Evolutionary conservation across 2,888 invertebrate species (phyloP).

Genomic region (Microctonus brassicae): DNA sequence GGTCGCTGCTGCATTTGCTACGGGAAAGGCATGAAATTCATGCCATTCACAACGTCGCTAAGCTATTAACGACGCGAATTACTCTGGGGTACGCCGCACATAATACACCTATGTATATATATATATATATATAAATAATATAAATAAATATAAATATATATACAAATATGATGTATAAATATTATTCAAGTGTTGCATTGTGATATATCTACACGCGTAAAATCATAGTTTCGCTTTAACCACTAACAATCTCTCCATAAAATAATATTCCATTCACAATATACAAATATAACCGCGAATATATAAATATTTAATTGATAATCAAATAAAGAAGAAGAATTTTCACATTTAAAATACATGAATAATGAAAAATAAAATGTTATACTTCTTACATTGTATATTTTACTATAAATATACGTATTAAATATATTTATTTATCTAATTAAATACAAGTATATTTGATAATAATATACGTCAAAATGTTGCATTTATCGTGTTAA

Average conservation of each 20-base stretch:
- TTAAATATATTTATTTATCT: not conserved
- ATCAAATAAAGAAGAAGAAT: not conserved
- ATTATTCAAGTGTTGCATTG: not conserved
- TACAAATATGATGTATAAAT: not conserved
- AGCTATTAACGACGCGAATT: not conserved
- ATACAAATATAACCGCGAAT: not conserved
- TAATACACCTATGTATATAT: not conserved
- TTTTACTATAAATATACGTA: not conserved
- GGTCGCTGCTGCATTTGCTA: not conserved
- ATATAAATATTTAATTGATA: not conserved
- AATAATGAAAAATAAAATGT: not conserved
- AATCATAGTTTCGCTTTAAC: not conserved
- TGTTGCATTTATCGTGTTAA: not conserved
- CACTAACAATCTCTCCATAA: not conserved
- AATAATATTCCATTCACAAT: not conserved
- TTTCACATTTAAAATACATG: not conserved
- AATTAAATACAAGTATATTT: not conserved
- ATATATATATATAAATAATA: not conserved
- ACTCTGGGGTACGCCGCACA: not conserved
- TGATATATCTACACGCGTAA: not conserved
- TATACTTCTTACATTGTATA: not conserved
- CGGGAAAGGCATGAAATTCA: conserved; percentile 3
- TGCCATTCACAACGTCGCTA: not conserved
- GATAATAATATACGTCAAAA: not conserved
- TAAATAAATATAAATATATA: too few relatives aligned